A percentile compares a stretch with the other conserved stretches of the same genome.
phyloP scores from a whole-genome alignment of 2,113 vertebrate genomes.

The Cairina moschata region DNA sequence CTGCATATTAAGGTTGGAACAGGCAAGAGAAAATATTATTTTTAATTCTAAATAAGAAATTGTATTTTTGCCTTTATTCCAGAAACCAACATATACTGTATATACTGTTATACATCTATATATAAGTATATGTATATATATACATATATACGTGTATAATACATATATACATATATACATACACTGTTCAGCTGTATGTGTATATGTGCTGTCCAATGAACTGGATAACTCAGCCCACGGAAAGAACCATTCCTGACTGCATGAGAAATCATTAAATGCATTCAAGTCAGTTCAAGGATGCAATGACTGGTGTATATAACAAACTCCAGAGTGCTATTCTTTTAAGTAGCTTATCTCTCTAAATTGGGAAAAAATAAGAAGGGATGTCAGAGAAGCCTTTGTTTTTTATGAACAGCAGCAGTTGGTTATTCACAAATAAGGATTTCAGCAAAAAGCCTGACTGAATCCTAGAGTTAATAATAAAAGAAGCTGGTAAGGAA shows the following conservation, averaged over 20 bases:
- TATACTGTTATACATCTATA: no score
- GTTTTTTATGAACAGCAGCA: neutral
- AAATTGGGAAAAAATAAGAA: neutral
- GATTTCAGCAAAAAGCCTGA: neutral
- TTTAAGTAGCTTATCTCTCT: neutral
- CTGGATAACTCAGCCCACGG: neutral
- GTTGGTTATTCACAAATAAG: neutral
- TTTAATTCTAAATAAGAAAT: neutral
- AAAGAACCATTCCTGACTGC: neutral
- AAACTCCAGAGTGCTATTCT: neutral
- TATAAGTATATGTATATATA: no score
- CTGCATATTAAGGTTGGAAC: neutral
- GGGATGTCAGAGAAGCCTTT: neutral
- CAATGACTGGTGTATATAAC: no score
- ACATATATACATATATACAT: no score
- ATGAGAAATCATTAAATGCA: neutral
- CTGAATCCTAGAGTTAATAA: neutral
- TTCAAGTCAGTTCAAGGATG: neutral
- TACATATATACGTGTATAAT: no score
- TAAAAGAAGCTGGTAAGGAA: neutral
- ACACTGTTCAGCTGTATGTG: neutral
- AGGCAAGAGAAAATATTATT: neutral
- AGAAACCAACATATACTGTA: neutral
- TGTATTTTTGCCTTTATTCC: neutral
- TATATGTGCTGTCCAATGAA: neutral